Evolutionary conservation across 2,888 invertebrate species (phyloP).

Genomic region (Aplocera efformata): DNA sequence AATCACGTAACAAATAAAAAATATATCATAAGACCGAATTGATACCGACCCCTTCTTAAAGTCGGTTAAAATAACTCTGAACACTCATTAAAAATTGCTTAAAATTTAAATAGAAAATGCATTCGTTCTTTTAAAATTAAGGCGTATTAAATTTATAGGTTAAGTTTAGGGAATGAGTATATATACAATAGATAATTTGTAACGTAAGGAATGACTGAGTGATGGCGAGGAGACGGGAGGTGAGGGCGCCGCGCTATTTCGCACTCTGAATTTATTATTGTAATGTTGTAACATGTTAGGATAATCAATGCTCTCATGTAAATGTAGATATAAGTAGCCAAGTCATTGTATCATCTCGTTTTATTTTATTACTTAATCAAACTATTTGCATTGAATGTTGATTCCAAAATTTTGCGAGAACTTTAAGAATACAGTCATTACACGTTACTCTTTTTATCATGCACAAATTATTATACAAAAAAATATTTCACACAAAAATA

Average conservation of each 20-base stretch:
- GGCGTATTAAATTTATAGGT: slow-evolving; percentile 4
- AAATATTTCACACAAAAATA: no score
- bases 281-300: slow-evolving; percentile 16
- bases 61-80: no score
- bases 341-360: slow-evolving; percentile 14
- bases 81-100: no score
- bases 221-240: slow-evolving; percentile 22
- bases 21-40: no score
- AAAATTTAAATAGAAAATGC: no score
- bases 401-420: no score
- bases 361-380: background rate
- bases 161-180: slow-evolving; percentile 2
- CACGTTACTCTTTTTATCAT: no score
- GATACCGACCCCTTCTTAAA: no score
- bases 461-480: no score
- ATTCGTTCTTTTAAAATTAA: background rate
- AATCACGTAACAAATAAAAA: no score
- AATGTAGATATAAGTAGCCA: slow-evolving; percentile 38
- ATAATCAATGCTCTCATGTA: slow-evolving; percentile 43
- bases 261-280: slow-evolving; percentile 12
- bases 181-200: slow-evolving; percentile 10
- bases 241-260: slow-evolving; percentile 34
- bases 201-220: slow-evolving; percentile 18
- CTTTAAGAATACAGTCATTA: no score
- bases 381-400: no score